These are phyloP conservation scores for Heliocidaris erythrogramma DNA, from an alignment of 35 echinoderm and acorn worm genomes.

Conservation along the genomic window DNA sequence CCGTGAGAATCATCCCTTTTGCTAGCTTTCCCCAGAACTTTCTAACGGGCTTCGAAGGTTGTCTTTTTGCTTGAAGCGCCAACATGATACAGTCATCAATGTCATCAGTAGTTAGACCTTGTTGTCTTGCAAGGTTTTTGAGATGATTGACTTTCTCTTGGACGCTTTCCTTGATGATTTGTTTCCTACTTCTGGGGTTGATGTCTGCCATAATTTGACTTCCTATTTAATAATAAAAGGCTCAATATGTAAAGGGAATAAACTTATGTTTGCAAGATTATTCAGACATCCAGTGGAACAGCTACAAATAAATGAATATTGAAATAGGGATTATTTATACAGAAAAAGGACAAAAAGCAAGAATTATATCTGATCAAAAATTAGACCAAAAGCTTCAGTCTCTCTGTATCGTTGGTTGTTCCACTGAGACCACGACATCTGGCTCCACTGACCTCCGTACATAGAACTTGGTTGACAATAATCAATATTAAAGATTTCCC, in stretches of 20 bases:
- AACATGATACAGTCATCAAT: conserved; percentile 10
- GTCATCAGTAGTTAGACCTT: neutral
- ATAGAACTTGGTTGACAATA: no score
- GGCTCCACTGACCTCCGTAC: no score
- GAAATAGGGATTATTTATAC: no score
- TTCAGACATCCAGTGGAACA: neutral
- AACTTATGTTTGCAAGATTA: neutral
- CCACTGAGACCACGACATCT: no score
- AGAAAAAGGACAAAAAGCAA: no score
- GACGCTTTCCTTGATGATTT: neutral
- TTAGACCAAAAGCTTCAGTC: no score
- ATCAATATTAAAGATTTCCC: no score
- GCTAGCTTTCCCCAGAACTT: neutral
- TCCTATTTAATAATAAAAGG: neutral
- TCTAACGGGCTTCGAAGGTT: neutral
- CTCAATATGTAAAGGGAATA: neutral
- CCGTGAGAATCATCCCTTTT: neutral
- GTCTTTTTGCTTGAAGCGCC: neutral
- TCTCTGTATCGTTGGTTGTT: no score
- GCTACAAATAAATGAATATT: neutral
- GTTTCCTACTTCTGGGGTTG: neutral
- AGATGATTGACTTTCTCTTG: neutral
- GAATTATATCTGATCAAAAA: no score
- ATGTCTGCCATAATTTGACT: neutral
- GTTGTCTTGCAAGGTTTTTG: neutral